These are phyloP conservation scores for Rhinopomastus cyanomelas DNA, from an alignment of 2,113 vertebrate species.

Conservation along the genomic window DNA sequence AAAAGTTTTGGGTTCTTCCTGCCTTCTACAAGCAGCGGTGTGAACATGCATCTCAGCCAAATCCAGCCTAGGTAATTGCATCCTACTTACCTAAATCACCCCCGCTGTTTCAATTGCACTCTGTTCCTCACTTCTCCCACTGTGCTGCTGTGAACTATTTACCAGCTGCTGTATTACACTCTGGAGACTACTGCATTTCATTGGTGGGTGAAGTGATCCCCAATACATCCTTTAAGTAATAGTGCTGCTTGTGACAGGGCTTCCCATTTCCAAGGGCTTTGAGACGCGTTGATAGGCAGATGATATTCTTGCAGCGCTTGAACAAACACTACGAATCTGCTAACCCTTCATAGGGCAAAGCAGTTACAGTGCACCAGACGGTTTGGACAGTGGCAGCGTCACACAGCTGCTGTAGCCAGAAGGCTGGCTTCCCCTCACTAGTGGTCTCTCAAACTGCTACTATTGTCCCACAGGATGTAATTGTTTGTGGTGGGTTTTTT, in stretches of 20 bases:
- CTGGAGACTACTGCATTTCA: background rate
- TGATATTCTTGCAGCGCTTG: background rate
- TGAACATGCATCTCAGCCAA: background rate
- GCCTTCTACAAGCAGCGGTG: background rate
- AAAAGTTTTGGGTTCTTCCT: background rate
- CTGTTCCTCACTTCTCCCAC: background rate
- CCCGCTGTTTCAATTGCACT: background rate
- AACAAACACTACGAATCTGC: background rate
- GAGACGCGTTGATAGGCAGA: background rate
- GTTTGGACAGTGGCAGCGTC: background rate
- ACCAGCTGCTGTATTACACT: slow-evolving; percentile 29
- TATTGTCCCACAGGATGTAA: background rate
- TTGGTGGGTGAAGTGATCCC: background rate
- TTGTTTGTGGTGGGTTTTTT: background rate
- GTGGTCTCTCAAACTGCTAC: background rate
- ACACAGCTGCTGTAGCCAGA: background rate
- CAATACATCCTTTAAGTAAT: background rate
- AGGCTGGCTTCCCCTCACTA: background rate
- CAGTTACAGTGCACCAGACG: background rate
- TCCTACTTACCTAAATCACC: background rate
- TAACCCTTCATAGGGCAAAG: background rate
- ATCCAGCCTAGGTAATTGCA: background rate
- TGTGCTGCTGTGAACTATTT: background rate
- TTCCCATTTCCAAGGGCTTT: background rate
- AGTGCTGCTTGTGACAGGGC: background rate